Evolutionary conservation across 1,140 invertebrate species (phyloP), one percentile per base, ranked within the genome.

Genomic region (Drosophila rhopaloa): DNA sequence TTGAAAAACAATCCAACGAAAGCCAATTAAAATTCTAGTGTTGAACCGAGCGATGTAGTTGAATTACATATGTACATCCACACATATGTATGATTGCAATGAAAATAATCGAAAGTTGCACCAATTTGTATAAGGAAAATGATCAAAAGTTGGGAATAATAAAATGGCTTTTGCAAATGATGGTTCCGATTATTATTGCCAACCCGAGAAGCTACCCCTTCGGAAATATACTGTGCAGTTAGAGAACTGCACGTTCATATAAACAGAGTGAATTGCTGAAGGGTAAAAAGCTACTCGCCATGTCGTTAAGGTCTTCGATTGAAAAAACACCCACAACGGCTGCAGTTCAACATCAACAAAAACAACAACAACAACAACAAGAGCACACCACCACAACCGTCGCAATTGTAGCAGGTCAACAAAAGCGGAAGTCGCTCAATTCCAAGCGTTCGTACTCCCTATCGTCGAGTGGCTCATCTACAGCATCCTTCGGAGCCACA

Each of bases 271-370:
- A 43, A 10, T 41, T 41, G 5, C 27, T 3, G 9, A 11, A 11
- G 13, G 13, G 7, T 29, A 16, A 11, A 11, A 10, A 27, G 24
- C 40, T 13, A 29, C 40, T 40, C 53, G 73, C 53, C 54, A 84
- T 84, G 81, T 82, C 81, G 72, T 59, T 55, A 37, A 82, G 76
- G 46, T 79, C 81, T 43, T 84, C 80, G 40, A 66, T 82, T 62
- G 81, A 82, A 29, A 82, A 80, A 32, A 32, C 29, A 16, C 81
- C 81, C 40, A 79, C 75, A 46, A 77, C 51, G 13, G 62, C 70
- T 68, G 70, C 43, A 73, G 32, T 41, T 60, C 77, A 60, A 43
- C 72, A 67, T 58, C 75, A 61, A 27, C 48, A 73, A 14, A 24
- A 44, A 16, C 38, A 44, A n/a, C 54, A 11, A 2, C 54, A 11